Conservation (phyloP, 2,888 invertebrate species). For the Pecten maximus region DNA sequence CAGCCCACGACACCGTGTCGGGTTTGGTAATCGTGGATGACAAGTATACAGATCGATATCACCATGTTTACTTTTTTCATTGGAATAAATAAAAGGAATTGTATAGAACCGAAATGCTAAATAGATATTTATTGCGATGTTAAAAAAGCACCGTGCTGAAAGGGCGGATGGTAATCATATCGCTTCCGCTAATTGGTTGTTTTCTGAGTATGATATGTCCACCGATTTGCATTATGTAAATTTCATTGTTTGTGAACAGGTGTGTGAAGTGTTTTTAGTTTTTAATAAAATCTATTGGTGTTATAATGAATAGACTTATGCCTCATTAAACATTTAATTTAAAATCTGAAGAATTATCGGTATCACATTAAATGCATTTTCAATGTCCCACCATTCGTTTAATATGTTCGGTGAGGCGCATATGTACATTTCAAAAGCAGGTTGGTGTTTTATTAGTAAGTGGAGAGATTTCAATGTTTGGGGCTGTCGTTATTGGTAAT, state of each 20-base stretch:
- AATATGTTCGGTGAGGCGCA: background rate
- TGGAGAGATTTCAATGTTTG: background rate
- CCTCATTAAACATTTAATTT: slow-evolving; percentile 15
- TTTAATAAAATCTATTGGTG: background rate
- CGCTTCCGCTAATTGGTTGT: background rate
- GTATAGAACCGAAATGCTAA: background rate
- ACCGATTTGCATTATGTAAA: slow-evolving; percentile 1
- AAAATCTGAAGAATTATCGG: background rate
- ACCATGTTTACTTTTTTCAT: background rate
- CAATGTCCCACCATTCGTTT: background rate
- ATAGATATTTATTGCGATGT: background rate
- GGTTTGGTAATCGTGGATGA: background rate
- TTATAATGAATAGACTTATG: background rate
- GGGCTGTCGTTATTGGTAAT: background rate
- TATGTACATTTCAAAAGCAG: background rate
- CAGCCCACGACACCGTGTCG: background rate
- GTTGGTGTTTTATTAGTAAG: background rate
- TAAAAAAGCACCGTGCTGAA: background rate
- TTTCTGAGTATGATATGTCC: background rate
- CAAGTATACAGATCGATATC: background rate
- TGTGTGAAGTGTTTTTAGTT: background rate
- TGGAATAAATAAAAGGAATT: background rate
- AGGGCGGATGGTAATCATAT: background rate
- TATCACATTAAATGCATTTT: background rate
- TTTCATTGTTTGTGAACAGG: background rate